Evolutionary conservation across 2,888 invertebrate species (phyloP).

Genomic region (Cartodere bifasciata): DNA sequence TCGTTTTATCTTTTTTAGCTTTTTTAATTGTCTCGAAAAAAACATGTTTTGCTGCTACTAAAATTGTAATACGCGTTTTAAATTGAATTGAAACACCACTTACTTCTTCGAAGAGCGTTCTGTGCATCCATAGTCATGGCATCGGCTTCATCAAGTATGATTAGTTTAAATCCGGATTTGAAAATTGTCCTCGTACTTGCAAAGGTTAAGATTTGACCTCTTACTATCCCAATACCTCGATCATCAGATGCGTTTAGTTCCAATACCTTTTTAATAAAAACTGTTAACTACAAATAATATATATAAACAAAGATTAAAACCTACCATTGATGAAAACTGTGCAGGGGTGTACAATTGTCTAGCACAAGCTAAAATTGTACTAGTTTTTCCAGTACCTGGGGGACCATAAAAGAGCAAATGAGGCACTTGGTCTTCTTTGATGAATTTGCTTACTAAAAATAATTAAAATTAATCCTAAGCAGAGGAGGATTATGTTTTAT

Average conservation of each 20-base stretch:
- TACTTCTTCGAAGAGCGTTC: constrained; percentile 89
- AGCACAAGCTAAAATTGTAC: constrained; percentile 93
- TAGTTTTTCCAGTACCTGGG: constrained; percentile 97
- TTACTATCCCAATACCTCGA: constrained; percentile 88
- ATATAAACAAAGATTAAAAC: constrained; percentile 13
- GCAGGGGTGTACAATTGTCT: constrained; percentile 78
- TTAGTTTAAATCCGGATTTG: constrained; percentile 84
- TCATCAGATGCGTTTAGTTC: constrained; percentile 98
- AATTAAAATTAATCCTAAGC: constrained; percentile 4
- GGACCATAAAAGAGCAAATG: constrained; percentile 97
- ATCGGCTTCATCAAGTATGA: constrained; percentile 97
- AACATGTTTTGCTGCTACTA: too few relatives aligned
- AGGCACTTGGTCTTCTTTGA: constrained; percentile 82
- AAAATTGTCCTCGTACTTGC: constrained; percentile 94
- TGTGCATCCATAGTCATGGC: constrained; percentile 99
- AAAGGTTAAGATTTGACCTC: constrained; percentile 89
- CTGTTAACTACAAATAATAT: constrained; percentile 8
- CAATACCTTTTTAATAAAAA: constrained; percentile 46
- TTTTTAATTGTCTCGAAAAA: too few relatives aligned
- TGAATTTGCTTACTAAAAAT: constrained; percentile 68
- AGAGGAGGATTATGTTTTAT: constrained; percentile 3
- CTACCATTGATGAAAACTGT: constrained; percentile 88
- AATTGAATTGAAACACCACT: too few relatives aligned
- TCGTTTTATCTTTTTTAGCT: too few relatives aligned
- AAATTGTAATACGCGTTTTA: too few relatives aligned